A percentile compares a stretch with the other conserved stretches of the same genome.
Conservation (phyloP, 2,797 vertebrate species). For the Hemibagrus guttatus region DNA sequence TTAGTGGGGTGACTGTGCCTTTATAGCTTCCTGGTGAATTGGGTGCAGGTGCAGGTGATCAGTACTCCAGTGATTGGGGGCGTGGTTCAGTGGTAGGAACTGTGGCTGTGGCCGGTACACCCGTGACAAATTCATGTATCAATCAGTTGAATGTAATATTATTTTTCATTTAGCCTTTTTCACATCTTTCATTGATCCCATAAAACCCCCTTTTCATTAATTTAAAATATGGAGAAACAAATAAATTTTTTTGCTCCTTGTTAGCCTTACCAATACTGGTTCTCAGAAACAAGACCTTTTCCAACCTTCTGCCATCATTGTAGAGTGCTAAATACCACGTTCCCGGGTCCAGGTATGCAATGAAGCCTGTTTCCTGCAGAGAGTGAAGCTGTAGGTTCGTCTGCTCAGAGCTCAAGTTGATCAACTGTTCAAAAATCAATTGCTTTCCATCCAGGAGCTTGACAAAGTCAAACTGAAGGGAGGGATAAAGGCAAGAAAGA, state of each 20-base stretch:
- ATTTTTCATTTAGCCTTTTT: not conserved
- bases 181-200: not conserved
- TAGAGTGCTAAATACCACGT: slow-evolving; percentile 88
- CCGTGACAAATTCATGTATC: no score
- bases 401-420: slow-evolving; percentile 71
- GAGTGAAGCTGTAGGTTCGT: slow-evolving; percentile 81
- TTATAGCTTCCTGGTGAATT: no score
- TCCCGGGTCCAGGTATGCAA: slow-evolving; percentile 87
- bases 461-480: slow-evolving; percentile 84
- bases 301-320: slow-evolving; percentile 86
- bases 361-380: slow-evolving; percentile 85
- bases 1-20: no score
- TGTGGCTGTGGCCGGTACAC: no score
- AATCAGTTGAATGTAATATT: not conserved
- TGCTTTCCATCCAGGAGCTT: slow-evolving; percentile 88
- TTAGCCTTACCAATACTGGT: slow-evolving; percentile 78
- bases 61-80: no score
- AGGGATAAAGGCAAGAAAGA: slow-evolving; percentile 10
- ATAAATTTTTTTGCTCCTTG: not conserved
- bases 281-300: slow-evolving; percentile 83
- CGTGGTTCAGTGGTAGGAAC: no score
- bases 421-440: slow-evolving; percentile 74
- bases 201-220: not conserved
- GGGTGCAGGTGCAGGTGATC: no score
- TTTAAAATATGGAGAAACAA: not conserved